These are phyloP conservation scores for Chaetura pelagica DNA, from an alignment of 2,113 vertebrate genomes.

Conservation along the genomic window DNA sequence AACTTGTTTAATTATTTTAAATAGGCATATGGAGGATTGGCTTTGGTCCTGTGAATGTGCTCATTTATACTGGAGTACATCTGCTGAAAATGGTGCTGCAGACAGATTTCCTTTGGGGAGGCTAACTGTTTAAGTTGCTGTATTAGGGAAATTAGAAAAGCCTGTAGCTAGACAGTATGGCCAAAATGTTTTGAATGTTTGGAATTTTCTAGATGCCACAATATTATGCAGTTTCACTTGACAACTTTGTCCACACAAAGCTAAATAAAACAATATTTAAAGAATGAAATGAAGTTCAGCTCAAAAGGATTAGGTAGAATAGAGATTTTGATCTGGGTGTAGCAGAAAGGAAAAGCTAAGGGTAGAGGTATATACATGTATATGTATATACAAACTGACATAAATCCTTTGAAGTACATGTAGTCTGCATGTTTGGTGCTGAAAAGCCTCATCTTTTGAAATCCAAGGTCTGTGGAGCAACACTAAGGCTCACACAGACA, in stretches of 20 bases:
- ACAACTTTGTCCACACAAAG: background rate
- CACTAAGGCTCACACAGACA: background rate
- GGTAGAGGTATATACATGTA: background rate
- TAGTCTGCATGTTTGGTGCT: background rate
- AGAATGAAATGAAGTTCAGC: background rate
- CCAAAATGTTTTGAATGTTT: background rate
- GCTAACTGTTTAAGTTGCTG: background rate
- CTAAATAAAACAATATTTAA: background rate
- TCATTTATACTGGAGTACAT: background rate
- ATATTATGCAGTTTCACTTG: background rate
- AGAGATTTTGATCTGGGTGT: background rate
- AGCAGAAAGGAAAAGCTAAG: background rate
- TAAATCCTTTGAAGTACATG: background rate
- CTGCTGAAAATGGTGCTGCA: background rate
- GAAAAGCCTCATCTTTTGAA: background rate
- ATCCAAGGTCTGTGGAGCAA: background rate
- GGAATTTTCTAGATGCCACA: background rate
- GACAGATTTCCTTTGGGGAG: background rate
- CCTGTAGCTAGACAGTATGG: background rate
- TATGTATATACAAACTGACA: background rate
- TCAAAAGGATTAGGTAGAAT: background rate
- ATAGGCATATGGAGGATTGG: background rate
- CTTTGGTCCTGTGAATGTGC: background rate
- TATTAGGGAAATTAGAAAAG: background rate
- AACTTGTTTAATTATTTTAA: background rate